phyloP scores from a whole-genome alignment of 1,140 invertebrate species.

The Apis cerana region DNA sequence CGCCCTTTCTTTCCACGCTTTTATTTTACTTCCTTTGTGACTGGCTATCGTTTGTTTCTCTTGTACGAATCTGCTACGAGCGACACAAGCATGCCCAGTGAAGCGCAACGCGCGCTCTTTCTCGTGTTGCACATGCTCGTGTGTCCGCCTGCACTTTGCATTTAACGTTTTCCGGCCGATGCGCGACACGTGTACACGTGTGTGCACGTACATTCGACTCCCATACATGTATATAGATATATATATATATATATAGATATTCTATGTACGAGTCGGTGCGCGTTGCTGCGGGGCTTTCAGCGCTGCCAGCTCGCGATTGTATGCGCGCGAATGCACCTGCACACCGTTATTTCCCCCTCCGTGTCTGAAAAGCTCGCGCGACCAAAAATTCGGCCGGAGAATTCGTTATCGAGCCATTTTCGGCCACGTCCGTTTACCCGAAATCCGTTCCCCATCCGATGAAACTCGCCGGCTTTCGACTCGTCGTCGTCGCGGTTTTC shows the following conservation, averaged over 20 bases:
- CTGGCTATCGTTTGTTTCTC: constrained; percentile 55
- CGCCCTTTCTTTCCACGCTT: constrained; percentile 33
- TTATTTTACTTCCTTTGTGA: constrained; percentile 56
- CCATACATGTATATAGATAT: background rate
- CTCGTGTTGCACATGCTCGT: constrained; percentile 8
- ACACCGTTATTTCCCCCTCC: constrained; percentile 65
- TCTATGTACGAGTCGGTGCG: no score
- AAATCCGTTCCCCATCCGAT: constrained; percentile 44
- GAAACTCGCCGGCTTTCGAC: constrained; percentile 31
- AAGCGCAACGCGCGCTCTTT: constrained; percentile 21
- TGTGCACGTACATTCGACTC: background rate
- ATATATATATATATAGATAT: background rate
- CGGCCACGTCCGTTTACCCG: constrained; percentile 39
- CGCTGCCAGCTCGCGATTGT: constrained; percentile 33
- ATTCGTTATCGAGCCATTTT: constrained; percentile 54
- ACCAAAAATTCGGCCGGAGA: constrained; percentile 40
- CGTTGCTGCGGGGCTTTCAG: constrained; percentile 34
- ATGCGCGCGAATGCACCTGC: constrained; percentile 35
- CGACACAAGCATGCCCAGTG: constrained; percentile 30
- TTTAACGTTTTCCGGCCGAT: constrained; percentile 37
- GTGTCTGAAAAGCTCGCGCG: constrained; percentile 33
- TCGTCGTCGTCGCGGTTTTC: constrained; percentile 34
- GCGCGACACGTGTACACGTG: constrained; percentile 10
- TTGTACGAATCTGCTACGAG: constrained; percentile 43
- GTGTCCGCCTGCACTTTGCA: constrained; percentile 45